Conservation (phyloP, 2,797 vertebrate genomes). For the Acrossocheilus fasciatus region DNA sequence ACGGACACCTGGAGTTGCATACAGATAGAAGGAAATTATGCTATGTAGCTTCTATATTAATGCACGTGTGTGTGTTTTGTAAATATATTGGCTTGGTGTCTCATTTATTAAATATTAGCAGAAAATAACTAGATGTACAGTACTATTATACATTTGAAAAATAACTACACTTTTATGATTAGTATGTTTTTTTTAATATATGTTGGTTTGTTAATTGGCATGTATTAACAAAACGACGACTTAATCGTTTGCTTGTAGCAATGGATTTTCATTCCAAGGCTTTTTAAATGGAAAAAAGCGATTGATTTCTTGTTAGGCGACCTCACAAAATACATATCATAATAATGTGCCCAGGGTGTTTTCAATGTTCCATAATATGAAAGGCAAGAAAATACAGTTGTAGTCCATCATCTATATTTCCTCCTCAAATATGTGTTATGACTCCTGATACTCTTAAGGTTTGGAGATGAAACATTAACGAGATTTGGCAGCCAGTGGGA, state of each 20-base stretch:
- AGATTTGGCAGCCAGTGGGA: conserved; percentile 68
- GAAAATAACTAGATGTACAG: background rate
- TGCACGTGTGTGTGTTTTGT: no score
- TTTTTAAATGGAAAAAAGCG: background rate
- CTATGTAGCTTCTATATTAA: background rate
- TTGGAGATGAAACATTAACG: conserved; percentile 60
- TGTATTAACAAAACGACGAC: background rate
- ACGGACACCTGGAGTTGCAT: conserved; percentile 22
- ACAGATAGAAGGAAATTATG: conserved; percentile 10
- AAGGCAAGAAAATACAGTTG: background rate
- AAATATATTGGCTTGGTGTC: background rate
- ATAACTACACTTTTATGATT: background rate
- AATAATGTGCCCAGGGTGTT: background rate
- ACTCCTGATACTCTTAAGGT: conserved; percentile 47
- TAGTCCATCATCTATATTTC: conserved; percentile 18
- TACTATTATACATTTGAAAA: background rate
- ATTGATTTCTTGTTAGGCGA: conserved; percentile 10
- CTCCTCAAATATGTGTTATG: conserved; percentile 26
- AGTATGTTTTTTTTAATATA: background rate
- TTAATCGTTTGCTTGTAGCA: background rate
- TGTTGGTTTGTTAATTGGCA: background rate
- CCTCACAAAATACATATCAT: conserved; percentile 18
- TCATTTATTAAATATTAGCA: background rate
- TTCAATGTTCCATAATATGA: background rate
- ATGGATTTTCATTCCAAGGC: background rate